Conservation (phyloP, 2,888 invertebrate genomes). For the Linnaemya vulpina region DNA sequence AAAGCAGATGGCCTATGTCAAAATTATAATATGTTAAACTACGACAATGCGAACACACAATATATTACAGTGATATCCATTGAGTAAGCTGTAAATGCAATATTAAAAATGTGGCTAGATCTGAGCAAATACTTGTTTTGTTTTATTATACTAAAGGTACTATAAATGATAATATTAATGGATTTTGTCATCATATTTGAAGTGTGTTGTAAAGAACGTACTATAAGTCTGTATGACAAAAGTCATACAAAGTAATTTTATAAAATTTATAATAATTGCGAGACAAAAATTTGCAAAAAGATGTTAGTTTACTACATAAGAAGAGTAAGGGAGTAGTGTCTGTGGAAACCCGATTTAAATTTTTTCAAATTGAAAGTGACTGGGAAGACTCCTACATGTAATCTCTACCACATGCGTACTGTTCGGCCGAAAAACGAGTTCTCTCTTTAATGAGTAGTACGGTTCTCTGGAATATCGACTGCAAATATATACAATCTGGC, state of each 20-base stretch:
- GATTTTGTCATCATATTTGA: constrained; percentile 18
- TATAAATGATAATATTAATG: constrained; percentile 2
- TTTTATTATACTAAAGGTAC: constrained; percentile 13
- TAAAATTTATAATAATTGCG: constrained; percentile 11
- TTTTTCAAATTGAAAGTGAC: too few relatives aligned
- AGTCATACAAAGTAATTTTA: constrained; percentile 4
- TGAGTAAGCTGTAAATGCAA: constrained; percentile 24
- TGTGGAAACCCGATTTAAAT: too few relatives aligned
- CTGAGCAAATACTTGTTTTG: constrained; percentile 22
- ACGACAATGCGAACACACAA: neutral
- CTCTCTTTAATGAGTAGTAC: too few relatives aligned
- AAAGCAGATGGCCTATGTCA: constrained; percentile 29
- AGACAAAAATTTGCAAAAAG: constrained; percentile 14
- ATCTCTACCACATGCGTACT: too few relatives aligned
- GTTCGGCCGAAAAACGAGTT: too few relatives aligned
- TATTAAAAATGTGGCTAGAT: constrained; percentile 51
- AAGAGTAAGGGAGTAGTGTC: too few relatives aligned
- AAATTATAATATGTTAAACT: constrained; percentile 47
- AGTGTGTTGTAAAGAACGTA: constrained; percentile 18
- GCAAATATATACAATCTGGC: too few relatives aligned
- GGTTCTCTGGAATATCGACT: too few relatives aligned
- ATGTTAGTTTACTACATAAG: constrained; percentile 16
- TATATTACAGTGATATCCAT: neutral
- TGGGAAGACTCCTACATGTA: too few relatives aligned
- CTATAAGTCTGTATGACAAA: constrained; percentile 2